These are phyloP conservation scores for Nanorana parkeri DNA, from an alignment of 2,113 vertebrate species.

Conservation along the genomic window DNA sequence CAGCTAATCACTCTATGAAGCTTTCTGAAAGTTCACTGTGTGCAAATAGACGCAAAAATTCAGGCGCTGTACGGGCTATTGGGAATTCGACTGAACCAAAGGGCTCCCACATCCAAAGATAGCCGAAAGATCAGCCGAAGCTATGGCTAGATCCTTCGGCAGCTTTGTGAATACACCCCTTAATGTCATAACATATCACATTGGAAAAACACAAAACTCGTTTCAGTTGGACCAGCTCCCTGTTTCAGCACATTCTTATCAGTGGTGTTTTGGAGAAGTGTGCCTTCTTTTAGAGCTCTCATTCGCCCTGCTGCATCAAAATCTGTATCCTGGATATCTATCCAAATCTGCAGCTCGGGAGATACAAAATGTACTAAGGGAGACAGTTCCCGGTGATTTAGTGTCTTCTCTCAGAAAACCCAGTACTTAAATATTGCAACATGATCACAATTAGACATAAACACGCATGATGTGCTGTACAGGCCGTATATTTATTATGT, in stretches of 20 bases:
- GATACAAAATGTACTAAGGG: slow-evolving; percentile 18
- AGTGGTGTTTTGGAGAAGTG: neutral
- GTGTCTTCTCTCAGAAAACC: neutral
- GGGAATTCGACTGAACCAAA: too few relatives aligned
- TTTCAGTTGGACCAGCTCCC: neutral
- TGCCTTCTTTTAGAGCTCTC: slow-evolving; percentile 6
- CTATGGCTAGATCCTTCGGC: too few relatives aligned
- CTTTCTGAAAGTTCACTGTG: too few relatives aligned
- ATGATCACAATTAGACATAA: slow-evolving; percentile 6
- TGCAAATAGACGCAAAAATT: too few relatives aligned
- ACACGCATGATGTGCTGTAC: neutral
- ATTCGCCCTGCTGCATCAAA: neutral
- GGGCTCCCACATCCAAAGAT: too few relatives aligned
- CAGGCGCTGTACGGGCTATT: too few relatives aligned
- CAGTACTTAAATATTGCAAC: slow-evolving; percentile 12
- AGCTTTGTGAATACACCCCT: too few relatives aligned
- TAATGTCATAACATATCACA: neutral
- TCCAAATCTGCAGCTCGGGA: neutral
- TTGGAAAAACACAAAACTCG: slow-evolving; percentile 3
- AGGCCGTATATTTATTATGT: neutral
- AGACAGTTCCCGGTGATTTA: slow-evolving; percentile 19
- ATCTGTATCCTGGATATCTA: neutral
- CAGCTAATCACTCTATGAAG: too few relatives aligned
- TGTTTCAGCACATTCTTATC: neutral
- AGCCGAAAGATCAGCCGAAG: too few relatives aligned